Percentiles rank a stretch among this genome's conserved stretches.
phyloP scores from a whole-genome alignment of 2,113 vertebrate species.

The Sterna hirundo region DNA sequence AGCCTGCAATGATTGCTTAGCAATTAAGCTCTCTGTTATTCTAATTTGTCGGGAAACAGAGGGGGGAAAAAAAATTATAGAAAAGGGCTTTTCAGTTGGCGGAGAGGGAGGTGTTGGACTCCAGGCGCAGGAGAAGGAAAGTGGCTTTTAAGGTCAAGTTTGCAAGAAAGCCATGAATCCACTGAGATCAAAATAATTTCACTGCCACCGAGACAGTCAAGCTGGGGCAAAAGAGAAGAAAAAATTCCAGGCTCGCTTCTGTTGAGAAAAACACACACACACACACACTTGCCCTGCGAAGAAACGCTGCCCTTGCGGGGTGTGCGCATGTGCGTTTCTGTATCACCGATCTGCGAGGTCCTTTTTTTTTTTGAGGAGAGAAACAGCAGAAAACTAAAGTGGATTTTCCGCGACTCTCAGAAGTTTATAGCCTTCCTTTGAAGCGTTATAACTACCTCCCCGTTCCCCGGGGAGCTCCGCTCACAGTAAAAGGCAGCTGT shows the following conservation, averaged over 20 bases:
- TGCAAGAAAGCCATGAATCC: background rate
- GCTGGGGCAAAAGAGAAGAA: background rate
- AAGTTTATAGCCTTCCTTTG: background rate
- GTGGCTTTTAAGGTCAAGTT: background rate
- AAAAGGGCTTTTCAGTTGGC: background rate
- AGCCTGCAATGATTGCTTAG: background rate
- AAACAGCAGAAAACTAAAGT: background rate
- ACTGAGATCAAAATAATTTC: background rate
- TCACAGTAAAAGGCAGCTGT: background rate
- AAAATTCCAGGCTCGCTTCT: background rate
- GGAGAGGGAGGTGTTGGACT: background rate
- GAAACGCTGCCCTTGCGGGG: fast-evolving
- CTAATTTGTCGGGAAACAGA: background rate
- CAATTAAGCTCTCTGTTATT: background rate
- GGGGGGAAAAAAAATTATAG: background rate
- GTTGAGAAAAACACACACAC: fast-evolving
- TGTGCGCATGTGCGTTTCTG: background rate
- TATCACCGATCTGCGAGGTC: background rate
- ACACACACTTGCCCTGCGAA: fast-evolving
- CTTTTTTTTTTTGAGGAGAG: background rate
- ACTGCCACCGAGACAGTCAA: background rate
- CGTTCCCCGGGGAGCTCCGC: background rate
- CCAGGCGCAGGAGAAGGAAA: background rate
- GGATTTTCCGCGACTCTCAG: background rate
- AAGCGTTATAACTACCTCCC: background rate